Percentiles rank a stretch among this genome's conserved stretches.
phyloP scores from a whole-genome alignment of 2,888 invertebrate species.

The Aphidoletes aphidimyza region DNA sequence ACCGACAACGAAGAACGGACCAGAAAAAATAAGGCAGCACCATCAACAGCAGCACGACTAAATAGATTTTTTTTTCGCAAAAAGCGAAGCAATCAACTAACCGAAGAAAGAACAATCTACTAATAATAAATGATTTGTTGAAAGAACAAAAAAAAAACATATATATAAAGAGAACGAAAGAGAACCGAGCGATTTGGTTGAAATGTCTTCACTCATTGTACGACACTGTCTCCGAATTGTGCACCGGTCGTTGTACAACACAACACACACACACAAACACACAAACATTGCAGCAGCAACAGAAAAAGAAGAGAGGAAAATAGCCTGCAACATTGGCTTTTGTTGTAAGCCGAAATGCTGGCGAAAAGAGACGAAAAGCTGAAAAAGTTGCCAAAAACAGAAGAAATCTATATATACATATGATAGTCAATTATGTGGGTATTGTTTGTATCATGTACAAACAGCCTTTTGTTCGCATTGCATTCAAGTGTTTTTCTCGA shows the following conservation, averaged over 20 bases:
- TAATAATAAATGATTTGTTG: slow-evolving; percentile 49
- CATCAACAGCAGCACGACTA: slow-evolving; percentile 18
- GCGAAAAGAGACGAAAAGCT: neutral
- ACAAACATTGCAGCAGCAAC: too few relatives aligned
- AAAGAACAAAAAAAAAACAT: slow-evolving; percentile 1
- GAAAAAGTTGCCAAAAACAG: slow-evolving; percentile 44
- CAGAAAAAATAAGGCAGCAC: slow-evolving; percentile 4
- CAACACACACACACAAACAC: neutral
- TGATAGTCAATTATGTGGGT: slow-evolving; percentile 54
- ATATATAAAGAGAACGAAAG: neutral
- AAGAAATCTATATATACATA: slow-evolving; percentile 16
- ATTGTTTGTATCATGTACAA: slow-evolving; percentile 53
- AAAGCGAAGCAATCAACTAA: slow-evolving; percentile 47
- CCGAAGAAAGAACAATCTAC: slow-evolving; percentile 42
- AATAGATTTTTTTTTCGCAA: slow-evolving; percentile 35
- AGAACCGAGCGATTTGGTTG: neutral
- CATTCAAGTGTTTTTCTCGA: slow-evolving; percentile 47
- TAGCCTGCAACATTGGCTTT: neutral
- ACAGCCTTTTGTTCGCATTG: neutral
- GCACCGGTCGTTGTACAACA: slow-evolving; percentile 28
- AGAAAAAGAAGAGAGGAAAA: neutral
- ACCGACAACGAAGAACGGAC: too few relatives aligned
- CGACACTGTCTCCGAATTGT: slow-evolving; percentile 20
- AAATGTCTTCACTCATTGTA: slow-evolving; percentile 22
- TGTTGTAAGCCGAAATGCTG: neutral